Conservation (phyloP, 2,797 vertebrate genomes). For the Trichosurus vulpecula region DNA sequence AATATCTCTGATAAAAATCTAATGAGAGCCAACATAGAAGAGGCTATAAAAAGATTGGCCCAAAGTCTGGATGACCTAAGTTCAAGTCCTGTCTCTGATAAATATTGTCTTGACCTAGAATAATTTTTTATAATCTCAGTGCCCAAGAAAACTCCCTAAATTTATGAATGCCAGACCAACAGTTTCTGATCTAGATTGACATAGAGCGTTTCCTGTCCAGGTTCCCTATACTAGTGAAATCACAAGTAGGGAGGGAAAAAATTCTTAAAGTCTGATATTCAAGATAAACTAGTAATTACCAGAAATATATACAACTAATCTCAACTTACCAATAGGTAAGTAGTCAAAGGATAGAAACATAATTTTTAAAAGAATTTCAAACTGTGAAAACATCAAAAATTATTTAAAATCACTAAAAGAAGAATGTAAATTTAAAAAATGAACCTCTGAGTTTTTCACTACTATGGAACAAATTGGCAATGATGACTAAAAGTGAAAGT, state of each 20-base stretch:
- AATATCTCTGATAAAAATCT: not conserved
- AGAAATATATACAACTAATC: not conserved
- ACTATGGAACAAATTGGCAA: not conserved
- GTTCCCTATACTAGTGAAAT: not conserved
- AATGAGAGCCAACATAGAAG: not conserved
- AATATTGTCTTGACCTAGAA: not conserved
- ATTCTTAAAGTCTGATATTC: not conserved
- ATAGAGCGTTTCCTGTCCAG: not conserved
- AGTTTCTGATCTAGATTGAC: not conserved
- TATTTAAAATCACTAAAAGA: not conserved
- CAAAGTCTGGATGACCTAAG: not conserved
- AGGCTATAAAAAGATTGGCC: not conserved
- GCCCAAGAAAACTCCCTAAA: not conserved
- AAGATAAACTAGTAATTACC: not conserved
- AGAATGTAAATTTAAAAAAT: not conserved
- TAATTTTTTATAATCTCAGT: not conserved
- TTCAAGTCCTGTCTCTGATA: not conserved
- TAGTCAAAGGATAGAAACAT: not conserved
- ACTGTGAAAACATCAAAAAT: not conserved
- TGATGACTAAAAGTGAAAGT: not conserved
- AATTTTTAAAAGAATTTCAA: not conserved
- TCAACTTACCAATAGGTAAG: not conserved
- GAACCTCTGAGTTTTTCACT: not conserved
- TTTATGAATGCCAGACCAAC: not conserved
- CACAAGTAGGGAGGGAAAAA: not conserved